Conservation (phyloP, 1,140 invertebrate genomes). For the Trissolcus basalis region DNA sequence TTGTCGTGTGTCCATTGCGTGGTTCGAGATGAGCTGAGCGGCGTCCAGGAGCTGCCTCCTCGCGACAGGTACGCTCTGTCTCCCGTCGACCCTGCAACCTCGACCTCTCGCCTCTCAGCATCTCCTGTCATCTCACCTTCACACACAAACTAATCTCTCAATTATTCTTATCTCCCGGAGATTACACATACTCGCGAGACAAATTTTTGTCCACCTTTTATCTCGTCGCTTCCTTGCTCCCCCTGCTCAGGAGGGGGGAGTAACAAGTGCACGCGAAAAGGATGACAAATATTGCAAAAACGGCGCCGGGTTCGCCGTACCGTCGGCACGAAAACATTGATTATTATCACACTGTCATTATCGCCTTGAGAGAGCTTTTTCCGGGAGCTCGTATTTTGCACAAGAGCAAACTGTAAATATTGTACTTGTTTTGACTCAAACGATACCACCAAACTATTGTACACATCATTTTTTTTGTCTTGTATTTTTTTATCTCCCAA, state of each 20-base stretch:
- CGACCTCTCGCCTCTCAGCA: neutral
- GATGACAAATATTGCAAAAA: constrained; percentile 3
- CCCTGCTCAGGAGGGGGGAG: neutral
- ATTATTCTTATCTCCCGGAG: too few relatives aligned
- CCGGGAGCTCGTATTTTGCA: too few relatives aligned
- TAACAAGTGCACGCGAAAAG: constrained; percentile 15
- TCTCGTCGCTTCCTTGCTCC: neutral
- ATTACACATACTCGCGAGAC: too few relatives aligned
- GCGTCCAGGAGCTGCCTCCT: constrained; percentile 15
- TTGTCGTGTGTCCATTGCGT: constrained; percentile 28
- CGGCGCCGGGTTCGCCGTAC: constrained; percentile 10
- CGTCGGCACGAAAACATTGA: constrained; percentile 9
- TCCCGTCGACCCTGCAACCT: neutral
- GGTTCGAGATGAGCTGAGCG: constrained; percentile 28
- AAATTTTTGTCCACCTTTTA: too few relatives aligned
- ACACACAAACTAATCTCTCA: neutral
- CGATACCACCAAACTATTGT: too few relatives aligned
- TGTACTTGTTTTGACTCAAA: too few relatives aligned
- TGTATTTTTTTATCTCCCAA: too few relatives aligned
- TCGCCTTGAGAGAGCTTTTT: constrained; percentile 24
- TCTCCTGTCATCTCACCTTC: neutral
- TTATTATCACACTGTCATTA: constrained; percentile 24
- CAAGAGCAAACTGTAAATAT: too few relatives aligned
- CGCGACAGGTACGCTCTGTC: constrained; percentile 17
- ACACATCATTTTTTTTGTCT: too few relatives aligned